Evolutionary conservation across 1,140 invertebrate genomes (phyloP), one percentile per base, ranked within the genome.

Genomic region (Drosophila athabasca): DNA sequence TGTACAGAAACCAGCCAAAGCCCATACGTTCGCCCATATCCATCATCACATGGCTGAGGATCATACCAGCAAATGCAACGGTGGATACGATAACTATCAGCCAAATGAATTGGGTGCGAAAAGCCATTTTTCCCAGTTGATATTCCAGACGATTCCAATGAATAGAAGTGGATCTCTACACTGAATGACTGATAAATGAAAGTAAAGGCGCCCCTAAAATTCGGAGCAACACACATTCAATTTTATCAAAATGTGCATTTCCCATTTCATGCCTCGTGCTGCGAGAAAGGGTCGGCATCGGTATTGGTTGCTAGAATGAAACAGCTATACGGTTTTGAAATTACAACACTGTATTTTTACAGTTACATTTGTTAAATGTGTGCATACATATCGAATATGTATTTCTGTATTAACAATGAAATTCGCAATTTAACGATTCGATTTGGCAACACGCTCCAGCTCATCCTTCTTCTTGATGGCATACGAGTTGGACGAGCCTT

Each of bases 381-480:
- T 19, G n/a, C 11, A 45, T 69, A 69, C 66, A 69, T 68, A 69
- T 41, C 24, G 13, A 9, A 31, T 68, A 69, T 69, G 64, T 69
- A 69, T 13, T n/a, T 35, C 8, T n/a, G 44, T 1, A 45, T 53
- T 19, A 39, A 22, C 44, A 26, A n/a, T 48, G 19, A 29, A 43
- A 15, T 17, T 15, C 24, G 44, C 17, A 11, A 29, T 24, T 98
- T 99, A 99, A 97, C 99, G 97, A 95, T 99, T 99, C 92, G 98
- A 99, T 93, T 99, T 99, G 90, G 99, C 99, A 76, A 99, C 99
- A 95, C 99, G 97, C 93, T 99, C 99, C 91, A 99, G 94, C 94
- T 99, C 99, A 92, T 99, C 99, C 93, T 99, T 99, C 95, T 99
- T 99, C 94, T 99, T 99, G 93, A 99, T 99, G 68, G 99, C 99